Evolutionary conservation across 2,888 invertebrate species (phyloP), one percentile per base, ranked within the genome.

Genomic region (Pemphredon lugubris): DNA sequence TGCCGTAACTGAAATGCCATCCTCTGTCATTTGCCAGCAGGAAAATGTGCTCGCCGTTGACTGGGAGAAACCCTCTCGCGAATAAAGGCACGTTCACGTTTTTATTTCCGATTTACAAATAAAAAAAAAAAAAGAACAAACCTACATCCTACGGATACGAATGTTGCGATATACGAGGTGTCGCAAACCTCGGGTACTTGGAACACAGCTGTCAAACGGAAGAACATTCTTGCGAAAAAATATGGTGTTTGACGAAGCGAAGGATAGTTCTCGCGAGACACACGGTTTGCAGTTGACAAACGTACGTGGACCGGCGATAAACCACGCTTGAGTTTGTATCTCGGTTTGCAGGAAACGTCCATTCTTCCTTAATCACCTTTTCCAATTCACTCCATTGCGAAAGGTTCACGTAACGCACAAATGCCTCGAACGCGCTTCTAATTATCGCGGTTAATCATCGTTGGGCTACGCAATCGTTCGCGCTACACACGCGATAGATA

Each of bases 301-400:
- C 40, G 20, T 16, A n/a, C 5, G 20, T 11, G 40, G 6, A 16
- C 4, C 16, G n/a, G 40, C 20, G 40, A 3, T 7, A 26, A 5
- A 26, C 26, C 4, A 26, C 26, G 26, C n/a, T n/a, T n/a, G n/a
- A n/a, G n/a, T n/a, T n/a, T 42, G 42, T 18, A 5, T 6, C 11
- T 23, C 40, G 9, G 68, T 34, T 68, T 68, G 53, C 45, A 68
- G 69, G 44, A 23, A 44, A 16, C 42, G 40, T 48, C 45, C 45
- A 26, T 58, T 57, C 63, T 48, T 57, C 57, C 57, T 63, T 69
- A 69, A 69, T 71, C 55, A 53, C 57, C 69, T 69, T 69, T 69
- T 63, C 63, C 61, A 50, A 58, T 71, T 63, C 57, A 63, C 57
- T 60, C 69, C 50, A 42, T 60, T 51, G 47, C 50, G 59, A 69